Evolutionary conservation across 2,797 vertebrate genomes (phyloP).

Genomic region (Propithecus deckenii): DNA sequence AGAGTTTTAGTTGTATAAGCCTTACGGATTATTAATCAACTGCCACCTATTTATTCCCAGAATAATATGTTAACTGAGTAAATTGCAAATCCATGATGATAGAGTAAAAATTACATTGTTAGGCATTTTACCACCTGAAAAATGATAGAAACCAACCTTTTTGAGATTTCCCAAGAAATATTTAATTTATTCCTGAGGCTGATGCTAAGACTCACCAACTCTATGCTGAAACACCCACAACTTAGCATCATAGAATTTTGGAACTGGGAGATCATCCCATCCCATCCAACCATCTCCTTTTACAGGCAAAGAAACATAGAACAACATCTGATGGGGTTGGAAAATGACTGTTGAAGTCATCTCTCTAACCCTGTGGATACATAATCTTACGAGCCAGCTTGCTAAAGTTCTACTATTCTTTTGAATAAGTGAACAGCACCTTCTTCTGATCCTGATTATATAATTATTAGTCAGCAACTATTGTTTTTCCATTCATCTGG

Average conservation of each 20-base stretch:
- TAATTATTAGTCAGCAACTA: slow-evolving; percentile 1
- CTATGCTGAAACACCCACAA: background rate
- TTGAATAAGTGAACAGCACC: background rate
- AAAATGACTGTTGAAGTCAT: background rate
- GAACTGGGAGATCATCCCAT: background rate
- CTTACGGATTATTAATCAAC: background rate
- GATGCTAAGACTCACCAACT: background rate
- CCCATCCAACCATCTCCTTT: background rate
- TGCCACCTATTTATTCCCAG: background rate
- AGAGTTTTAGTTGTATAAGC: background rate
- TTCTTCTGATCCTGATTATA: background rate
- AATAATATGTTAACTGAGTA: background rate
- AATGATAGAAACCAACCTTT: background rate
- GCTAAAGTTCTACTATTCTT: background rate
- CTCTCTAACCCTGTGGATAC: background rate
- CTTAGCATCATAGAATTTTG: background rate
- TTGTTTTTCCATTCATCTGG: background rate
- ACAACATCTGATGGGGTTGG: no score
- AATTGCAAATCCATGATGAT: background rate
- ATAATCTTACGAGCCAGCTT: background rate
- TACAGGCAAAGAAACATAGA: background rate
- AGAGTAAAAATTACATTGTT: background rate
- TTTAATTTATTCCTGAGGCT: background rate
- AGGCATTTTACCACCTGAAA: background rate
- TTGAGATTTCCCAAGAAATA: background rate